These are phyloP conservation scores for Stenichneumon culpator DNA, from an alignment of 2,888 invertebrate species.

Conservation along the genomic window DNA sequence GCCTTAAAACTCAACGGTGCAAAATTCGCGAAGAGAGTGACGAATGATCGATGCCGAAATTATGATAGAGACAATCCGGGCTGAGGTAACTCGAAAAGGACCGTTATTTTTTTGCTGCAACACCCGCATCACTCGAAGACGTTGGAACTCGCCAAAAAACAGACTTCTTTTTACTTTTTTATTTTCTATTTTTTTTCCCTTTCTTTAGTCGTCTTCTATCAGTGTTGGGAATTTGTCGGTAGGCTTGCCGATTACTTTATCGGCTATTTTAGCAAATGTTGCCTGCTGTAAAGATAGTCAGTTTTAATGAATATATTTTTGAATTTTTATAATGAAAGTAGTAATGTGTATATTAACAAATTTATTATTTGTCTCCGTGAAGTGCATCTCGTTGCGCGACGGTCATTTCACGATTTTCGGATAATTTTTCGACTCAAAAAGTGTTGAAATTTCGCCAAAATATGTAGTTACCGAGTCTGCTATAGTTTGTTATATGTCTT, in stretches of 20 bases:
- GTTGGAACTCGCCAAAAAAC: background rate
- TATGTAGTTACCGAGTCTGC: background rate
- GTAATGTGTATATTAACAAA: too few relatives aligned
- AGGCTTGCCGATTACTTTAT: too few relatives aligned
- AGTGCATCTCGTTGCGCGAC: background rate
- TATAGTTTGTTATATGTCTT: background rate
- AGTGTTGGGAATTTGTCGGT: too few relatives aligned
- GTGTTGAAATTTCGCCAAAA: background rate
- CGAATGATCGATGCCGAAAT: constrained; percentile 79
- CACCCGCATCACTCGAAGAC: too few relatives aligned
- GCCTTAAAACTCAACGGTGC: constrained; percentile 2
- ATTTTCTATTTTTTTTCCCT: too few relatives aligned
- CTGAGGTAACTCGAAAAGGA: constrained; percentile 7
- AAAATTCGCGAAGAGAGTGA: constrained; percentile 50
- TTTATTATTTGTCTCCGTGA: too few relatives aligned
- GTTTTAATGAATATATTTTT: too few relatives aligned
- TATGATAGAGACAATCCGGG: constrained; percentile 68
- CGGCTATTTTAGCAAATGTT: too few relatives aligned
- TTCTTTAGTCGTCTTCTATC: background rate
- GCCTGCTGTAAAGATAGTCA: too few relatives aligned
- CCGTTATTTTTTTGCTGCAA: background rate
- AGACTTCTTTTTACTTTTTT: background rate
- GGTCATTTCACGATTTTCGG: background rate
- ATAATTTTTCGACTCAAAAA: background rate
- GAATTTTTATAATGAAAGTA: too few relatives aligned